Evolutionary conservation across 2,113 vertebrate genomes (phyloP).

Genomic region (Oryzias javanicus): DNA sequence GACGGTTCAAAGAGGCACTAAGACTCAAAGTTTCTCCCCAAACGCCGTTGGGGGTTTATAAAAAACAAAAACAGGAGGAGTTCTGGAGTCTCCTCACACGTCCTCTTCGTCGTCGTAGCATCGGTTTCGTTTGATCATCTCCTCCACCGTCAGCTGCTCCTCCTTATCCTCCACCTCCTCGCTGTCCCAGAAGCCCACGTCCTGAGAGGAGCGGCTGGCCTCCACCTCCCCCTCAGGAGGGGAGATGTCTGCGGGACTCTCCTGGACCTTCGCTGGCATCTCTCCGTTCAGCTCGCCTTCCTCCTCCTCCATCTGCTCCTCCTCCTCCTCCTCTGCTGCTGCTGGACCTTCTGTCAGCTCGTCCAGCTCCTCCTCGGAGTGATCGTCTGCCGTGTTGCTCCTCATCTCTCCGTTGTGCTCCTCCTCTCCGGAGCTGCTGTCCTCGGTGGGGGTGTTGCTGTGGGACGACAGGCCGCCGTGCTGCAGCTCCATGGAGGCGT

Average conservation of each 20-base stretch:
- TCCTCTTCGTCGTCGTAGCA: constrained; percentile 84
- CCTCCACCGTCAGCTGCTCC: constrained; percentile 83
- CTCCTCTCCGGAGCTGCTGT: constrained; percentile 56
- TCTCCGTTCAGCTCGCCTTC: constrained; percentile 5
- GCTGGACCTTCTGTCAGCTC: constrained; percentile 7
- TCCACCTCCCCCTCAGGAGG: constrained; percentile 67
- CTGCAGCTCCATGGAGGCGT: constrained; percentile 40
- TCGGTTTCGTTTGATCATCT: constrained; percentile 93
- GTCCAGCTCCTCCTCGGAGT: constrained; percentile 8
- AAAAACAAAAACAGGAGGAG: background rate
- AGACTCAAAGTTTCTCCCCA: too few relatives aligned
- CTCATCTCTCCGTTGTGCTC: constrained; percentile 33
- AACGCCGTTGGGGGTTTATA: too few relatives aligned
- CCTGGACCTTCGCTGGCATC: constrained; percentile 39
- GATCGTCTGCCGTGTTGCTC: constrained; percentile 3
- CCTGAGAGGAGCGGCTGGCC: constrained; percentile 79
- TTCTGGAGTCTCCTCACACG: background rate
- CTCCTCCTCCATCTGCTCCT: constrained; percentile 27
- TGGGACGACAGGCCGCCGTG: constrained; percentile 3
- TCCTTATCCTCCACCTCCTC: constrained; percentile 68
- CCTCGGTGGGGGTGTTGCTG: background rate
- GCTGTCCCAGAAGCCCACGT: constrained; percentile 86
- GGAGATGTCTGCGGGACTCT: constrained; percentile 39
- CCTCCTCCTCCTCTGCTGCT: constrained; percentile 9
- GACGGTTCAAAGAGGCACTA: too few relatives aligned